These are phyloP conservation scores for Megalopta genalis DNA, from an alignment of 1,140 invertebrate genomes.

Conservation along the genomic window DNA sequence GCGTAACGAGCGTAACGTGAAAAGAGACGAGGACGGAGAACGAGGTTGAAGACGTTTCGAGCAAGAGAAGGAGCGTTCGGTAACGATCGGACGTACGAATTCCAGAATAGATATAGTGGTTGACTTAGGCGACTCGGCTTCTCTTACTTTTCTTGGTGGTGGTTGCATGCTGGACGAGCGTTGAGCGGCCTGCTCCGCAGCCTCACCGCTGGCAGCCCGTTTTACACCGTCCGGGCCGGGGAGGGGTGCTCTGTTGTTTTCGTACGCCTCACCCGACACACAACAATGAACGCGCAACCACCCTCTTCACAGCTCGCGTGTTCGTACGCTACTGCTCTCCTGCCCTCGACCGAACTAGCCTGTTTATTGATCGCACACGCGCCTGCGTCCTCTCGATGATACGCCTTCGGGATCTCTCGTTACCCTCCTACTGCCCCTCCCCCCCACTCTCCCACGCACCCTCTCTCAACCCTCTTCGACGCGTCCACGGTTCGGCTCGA, in stretches of 20 bases:
- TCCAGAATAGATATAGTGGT: background rate
- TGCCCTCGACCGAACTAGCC: slow-evolving; percentile 66
- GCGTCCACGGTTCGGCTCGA: background rate
- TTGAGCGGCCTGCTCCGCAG: slow-evolving; percentile 57
- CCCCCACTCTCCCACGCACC: too few relatives aligned
- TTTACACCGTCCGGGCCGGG: slow-evolving; percentile 52
- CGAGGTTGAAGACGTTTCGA: too few relatives aligned
- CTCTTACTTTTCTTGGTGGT: slow-evolving; percentile 87
- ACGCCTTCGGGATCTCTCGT: slow-evolving; percentile 15
- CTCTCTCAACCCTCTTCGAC: background rate
- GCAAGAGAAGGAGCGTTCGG: too few relatives aligned
- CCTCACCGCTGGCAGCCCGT: slow-evolving; percentile 66
- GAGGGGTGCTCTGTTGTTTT: slow-evolving; percentile 60
- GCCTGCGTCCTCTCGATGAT: slow-evolving; percentile 63
- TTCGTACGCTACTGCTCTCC: slow-evolving; percentile 72
- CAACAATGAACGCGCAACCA: slow-evolving; percentile 53
- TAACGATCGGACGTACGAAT: background rate
- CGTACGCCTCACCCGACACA: slow-evolving; percentile 56
- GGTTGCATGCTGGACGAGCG: slow-evolving; percentile 84
- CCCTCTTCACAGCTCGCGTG: slow-evolving; percentile 67
- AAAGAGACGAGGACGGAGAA: background rate
- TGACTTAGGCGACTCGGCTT: background rate
- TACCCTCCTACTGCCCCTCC: background rate
- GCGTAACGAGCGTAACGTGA: background rate
- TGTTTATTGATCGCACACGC: slow-evolving; percentile 75